Percentiles rank a stretch among this genome's conserved stretches.
phyloP scores from a whole-genome alignment of 2,113 vertebrate species.

The Pristiophorus japonicus region DNA sequence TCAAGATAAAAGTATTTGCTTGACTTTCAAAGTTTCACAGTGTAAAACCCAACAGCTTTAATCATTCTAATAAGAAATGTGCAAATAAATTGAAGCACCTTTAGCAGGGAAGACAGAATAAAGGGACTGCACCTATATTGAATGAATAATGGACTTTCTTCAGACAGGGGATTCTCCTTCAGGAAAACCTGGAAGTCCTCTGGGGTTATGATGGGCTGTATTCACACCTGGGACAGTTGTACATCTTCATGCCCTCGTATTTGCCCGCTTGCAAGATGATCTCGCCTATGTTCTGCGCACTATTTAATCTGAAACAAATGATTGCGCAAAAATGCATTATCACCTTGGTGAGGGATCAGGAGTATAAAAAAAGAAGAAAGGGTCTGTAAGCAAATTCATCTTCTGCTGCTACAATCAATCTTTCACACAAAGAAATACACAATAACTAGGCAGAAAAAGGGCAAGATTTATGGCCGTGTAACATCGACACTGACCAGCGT shows the following conservation, averaged over 20 bases:
- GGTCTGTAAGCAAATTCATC: slow-evolving; percentile 95
- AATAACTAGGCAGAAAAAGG: slow-evolving; percentile 97
- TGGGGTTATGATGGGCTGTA: slow-evolving; percentile 40
- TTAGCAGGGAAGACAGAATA: background rate
- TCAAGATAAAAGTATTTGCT: slow-evolving; percentile 70
- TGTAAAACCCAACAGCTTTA: slow-evolving; percentile 44
- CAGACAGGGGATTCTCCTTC: slow-evolving; percentile 47
- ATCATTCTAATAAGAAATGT: background rate
- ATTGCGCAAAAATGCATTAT: slow-evolving; percentile 63
- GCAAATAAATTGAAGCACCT: background rate
- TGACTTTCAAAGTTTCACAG: slow-evolving; percentile 84
- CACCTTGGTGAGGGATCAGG: slow-evolving; percentile 63
- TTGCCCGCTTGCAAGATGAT: slow-evolving; percentile 47
- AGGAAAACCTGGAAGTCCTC: slow-evolving; percentile 46
- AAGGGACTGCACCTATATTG: background rate
- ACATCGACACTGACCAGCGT: slow-evolving; percentile 96
- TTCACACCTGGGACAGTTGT: slow-evolving; percentile 57
- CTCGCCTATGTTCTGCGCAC: slow-evolving; percentile 53
- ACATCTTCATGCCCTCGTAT: slow-evolving; percentile 61
- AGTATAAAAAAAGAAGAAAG: slow-evolving; percentile 66
- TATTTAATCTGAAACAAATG: slow-evolving; percentile 94
- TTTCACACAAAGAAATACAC: slow-evolving; percentile 98
- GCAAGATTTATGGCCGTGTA: slow-evolving; percentile 94
- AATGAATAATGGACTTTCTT: slow-evolving; percentile 19
- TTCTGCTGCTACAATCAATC: slow-evolving; percentile 98